Evolutionary conservation across 2,113 vertebrate species (phyloP).

Genomic region (Bos indicus): DNA sequence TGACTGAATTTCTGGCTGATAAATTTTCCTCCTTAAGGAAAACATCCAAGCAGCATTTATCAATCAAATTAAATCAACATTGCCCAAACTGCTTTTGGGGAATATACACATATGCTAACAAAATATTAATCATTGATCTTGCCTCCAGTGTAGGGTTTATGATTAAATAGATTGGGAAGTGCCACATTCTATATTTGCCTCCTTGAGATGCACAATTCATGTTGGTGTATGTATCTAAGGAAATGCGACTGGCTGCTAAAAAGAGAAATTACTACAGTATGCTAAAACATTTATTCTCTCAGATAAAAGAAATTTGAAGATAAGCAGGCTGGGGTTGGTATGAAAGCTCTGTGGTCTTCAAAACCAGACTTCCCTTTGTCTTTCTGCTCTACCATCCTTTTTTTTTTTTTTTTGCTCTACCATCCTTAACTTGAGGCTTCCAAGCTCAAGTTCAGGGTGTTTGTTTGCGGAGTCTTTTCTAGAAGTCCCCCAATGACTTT

Average conservation of each 20-base stretch:
- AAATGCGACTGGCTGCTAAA: not conserved
- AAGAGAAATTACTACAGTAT: not conserved
- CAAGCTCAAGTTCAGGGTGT: not conserved
- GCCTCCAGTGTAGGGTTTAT: not conserved
- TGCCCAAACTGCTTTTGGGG: conserved; percentile 29
- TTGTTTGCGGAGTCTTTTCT: not conserved
- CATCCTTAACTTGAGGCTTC: not conserved
- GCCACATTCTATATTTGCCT: not conserved
- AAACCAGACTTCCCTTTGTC: not conserved
- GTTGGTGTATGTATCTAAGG: not conserved
- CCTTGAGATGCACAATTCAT: not conserved
- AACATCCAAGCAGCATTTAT: not conserved
- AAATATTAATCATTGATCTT: conserved; percentile 21
- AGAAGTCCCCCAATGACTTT: not conserved
- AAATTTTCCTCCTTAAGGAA: not conserved
- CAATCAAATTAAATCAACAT: not conserved
- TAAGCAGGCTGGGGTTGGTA: not conserved
- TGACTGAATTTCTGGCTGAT: not conserved
- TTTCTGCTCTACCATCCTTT: not conserved
- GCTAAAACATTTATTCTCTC: not conserved
- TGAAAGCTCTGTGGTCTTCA: not conserved
- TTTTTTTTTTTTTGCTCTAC: not conserved
- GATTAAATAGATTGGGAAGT: not conserved
- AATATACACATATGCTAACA: not conserved
- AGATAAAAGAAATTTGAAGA: not conserved